Evolutionary conservation across 2,113 vertebrate species (phyloP).

Genomic region (Actinemys pallida): DNA sequence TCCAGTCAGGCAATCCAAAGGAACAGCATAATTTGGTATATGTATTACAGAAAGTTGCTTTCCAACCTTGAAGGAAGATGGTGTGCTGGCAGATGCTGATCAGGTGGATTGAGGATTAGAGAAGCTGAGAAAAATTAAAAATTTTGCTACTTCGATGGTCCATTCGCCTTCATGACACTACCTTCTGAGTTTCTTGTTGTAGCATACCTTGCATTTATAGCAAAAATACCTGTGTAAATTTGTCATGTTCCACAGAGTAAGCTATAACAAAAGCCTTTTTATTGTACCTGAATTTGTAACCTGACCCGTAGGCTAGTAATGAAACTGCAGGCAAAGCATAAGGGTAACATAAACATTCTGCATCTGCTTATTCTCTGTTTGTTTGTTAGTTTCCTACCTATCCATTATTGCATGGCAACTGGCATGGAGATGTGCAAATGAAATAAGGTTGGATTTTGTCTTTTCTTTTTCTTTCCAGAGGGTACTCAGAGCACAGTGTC

Average conservation of each 20-base stretch:
- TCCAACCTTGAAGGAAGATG: background rate
- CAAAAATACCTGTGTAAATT: background rate
- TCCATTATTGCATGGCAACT: fast-evolving
- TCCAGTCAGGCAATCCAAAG: background rate
- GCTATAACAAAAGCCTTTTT: background rate
- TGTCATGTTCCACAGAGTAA: background rate
- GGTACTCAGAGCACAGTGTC: conserved; percentile 79
- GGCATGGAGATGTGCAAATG: fast-evolving
- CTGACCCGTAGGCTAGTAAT: background rate
- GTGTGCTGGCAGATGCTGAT: background rate
- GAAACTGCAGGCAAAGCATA: fast-evolving
- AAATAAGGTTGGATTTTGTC: background rate
- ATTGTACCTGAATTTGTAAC: background rate
- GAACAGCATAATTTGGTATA: background rate
- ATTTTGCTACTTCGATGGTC: background rate
- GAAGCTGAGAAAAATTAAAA: background rate
- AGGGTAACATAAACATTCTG: too few species aligned
- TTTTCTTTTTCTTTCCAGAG: conserved; percentile 66
- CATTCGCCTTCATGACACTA: background rate
- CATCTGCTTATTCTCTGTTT: background rate
- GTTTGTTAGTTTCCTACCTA: fast-evolving
- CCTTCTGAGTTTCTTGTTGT: background rate
- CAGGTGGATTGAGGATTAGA: background rate
- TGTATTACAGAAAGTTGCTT: background rate
- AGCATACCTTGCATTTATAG: background rate